A percentile compares a stretch with the other conserved stretches of the same genome.
These are phyloP conservation scores for Musca vetustissima DNA, from an alignment of 1,140 invertebrate species.

Conservation along the genomic window DNA sequence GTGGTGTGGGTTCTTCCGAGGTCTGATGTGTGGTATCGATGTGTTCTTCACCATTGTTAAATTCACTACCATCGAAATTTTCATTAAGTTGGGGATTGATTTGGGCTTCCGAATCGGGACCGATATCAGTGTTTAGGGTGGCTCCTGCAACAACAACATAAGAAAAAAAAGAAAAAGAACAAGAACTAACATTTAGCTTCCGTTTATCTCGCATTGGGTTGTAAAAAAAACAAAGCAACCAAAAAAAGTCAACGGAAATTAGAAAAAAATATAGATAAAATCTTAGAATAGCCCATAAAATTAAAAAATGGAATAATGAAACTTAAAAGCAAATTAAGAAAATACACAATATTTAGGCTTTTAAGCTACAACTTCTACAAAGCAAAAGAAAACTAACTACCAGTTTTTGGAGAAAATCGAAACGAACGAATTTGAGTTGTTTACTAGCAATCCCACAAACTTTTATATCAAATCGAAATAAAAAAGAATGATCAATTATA, in stretches of 20 bases:
- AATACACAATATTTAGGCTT: too few relatives aligned
- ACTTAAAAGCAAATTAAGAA: too few relatives aligned
- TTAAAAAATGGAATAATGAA: too few relatives aligned
- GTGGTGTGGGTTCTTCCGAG: constrained; percentile 50
- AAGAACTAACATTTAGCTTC: constrained; percentile 55
- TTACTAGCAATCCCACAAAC: too few relatives aligned
- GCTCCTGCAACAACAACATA: constrained; percentile 54
- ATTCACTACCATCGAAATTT: constrained; percentile 49
- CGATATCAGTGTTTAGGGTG: constrained; percentile 52
- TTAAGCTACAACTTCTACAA: too few relatives aligned
- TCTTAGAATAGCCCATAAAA: too few relatives aligned
- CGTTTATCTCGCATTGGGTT: background rate
- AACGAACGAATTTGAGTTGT: too few relatives aligned
- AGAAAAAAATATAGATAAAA: too few relatives aligned
- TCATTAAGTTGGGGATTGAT: constrained; percentile 51
- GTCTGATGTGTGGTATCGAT: constrained; percentile 50
- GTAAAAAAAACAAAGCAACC: background rate
- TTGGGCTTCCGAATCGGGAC: constrained; percentile 55
- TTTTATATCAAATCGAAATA: too few relatives aligned
- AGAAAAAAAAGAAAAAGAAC: constrained; percentile 30
- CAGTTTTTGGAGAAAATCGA: too few relatives aligned
- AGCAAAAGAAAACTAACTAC: constrained; percentile 1
- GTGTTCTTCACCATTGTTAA: constrained; percentile 47
- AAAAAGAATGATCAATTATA: background rate
- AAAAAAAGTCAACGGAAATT: background rate